Base-by-base conservation (phyloP, 2,797 vertebrate species). In the Sebastes hubbsi region DNA sequence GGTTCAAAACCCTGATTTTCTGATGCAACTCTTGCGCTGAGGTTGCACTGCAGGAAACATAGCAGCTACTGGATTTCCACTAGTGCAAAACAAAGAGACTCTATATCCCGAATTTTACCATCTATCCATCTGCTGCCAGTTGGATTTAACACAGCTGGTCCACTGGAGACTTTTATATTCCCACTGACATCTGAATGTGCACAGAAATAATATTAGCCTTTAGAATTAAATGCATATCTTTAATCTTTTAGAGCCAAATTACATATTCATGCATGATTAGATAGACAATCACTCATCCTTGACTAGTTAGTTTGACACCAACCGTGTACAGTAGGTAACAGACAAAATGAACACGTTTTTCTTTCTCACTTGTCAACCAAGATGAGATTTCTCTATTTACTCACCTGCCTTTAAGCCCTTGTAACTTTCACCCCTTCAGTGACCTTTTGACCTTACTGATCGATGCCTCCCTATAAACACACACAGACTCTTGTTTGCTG, bases 1-100 rank as follows among this genome's bases (percentile, higher is more conserved):
- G 78, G 69, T 75, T 87, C 22, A 74, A 81, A 77, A 80, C 70
- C 59, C 2, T 10, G 36, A 72, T 84, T 84, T 52, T 55, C 84
- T 91, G 88, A 91, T 85, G 90, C 58, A 91, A 92, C 66, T 64
- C 85, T 92, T 89, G 63, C 82, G 0, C 59, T 6, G 73, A 61
- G 77, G 59, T 88, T 89, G 71, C 84, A 6, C 56, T 12, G 29
- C 64, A 71, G 52, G 70, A 82, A 72, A 80, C 16, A 60, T 24
- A 62, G 81, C 73, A 67, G 75, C 63, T 32, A 7, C 73, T 68
- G 65, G 74, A 75, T 87, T 86, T 78, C 65, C n/a, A 86, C 75
- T 36, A 22, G 58, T 67, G 67, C 64, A 73, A 82, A 82, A 85
- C 72, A 85, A 77, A 88, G 62, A 81, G 11, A 24, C 58, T 67